Conservation (phyloP, 2,113 vertebrate species). For the Pandion haliaetus region DNA sequence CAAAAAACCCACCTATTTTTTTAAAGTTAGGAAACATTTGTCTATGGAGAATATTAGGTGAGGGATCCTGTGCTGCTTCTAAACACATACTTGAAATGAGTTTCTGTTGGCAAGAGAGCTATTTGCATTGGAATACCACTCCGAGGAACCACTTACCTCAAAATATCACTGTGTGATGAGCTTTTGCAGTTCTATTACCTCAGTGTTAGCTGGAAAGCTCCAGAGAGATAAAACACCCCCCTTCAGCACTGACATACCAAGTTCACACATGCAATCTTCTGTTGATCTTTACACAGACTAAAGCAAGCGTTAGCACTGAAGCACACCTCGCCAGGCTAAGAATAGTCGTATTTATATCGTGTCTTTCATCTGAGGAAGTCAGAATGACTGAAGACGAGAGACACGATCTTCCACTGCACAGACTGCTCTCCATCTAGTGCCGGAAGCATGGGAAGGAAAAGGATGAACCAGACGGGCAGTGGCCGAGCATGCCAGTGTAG, state of each 20-base stretch:
- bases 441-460: not conserved
- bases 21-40: not conserved
- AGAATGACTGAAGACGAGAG: not conserved
- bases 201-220: not conserved
- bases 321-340: not conserved
- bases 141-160: not conserved
- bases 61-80: not conserved
- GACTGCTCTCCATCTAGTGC: not conserved
- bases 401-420: rapidly evolving
- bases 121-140: not conserved
- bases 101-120: not conserved
- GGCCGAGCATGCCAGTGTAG: not conserved
- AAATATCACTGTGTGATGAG: not conserved
- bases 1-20: not conserved
- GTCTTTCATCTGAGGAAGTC: conserved; percentile 24
- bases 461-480: not conserved
- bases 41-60: not conserved
- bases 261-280: not conserved
- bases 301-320: not conserved
- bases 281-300: not conserved
- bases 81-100: not conserved
- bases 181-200: not conserved
- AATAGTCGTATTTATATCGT: not conserved
- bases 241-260: rapidly evolving
- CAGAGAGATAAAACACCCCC: not conserved